Evolutionary conservation across 2,797 vertebrate species (phyloP).

Genomic region (Cyclura pinguis): DNA sequence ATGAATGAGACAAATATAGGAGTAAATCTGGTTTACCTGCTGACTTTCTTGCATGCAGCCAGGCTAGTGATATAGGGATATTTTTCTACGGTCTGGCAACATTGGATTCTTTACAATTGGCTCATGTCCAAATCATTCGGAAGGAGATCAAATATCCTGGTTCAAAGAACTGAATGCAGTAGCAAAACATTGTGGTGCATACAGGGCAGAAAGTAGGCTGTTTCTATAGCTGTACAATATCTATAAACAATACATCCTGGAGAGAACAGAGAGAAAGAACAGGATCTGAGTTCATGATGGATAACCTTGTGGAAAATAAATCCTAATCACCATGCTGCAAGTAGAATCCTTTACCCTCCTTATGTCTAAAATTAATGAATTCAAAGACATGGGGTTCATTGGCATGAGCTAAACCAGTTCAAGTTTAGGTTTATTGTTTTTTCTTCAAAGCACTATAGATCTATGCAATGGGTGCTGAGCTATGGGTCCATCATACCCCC

Average conservation of each 20-base stretch:
- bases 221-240: background rate
- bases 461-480: no score
- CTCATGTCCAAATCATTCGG: background rate
- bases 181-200: background rate
- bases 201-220: background rate
- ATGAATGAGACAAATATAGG: constrained; percentile 3
- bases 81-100: background rate
- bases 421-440: no score
- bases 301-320: constrained; percentile 8
- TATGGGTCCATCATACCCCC: background rate
- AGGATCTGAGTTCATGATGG: background rate
- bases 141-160: constrained; percentile 29
- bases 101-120: constrained; percentile 17
- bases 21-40: background rate
- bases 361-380: background rate
- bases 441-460: background rate
- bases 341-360: background rate
- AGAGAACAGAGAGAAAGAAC: constrained; percentile 11
- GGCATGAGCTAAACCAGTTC: background rate
- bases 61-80: background rate
- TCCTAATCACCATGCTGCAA: background rate
- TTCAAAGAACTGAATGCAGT: constrained; percentile 3
- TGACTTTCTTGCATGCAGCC: background rate
- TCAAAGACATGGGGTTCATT: background rate
- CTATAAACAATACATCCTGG: constrained; percentile 7